Evolutionary conservation across 2,888 invertebrate species (phyloP), one percentile per base, ranked within the genome.

Genomic region (Camptogramma bilineatum): DNA sequence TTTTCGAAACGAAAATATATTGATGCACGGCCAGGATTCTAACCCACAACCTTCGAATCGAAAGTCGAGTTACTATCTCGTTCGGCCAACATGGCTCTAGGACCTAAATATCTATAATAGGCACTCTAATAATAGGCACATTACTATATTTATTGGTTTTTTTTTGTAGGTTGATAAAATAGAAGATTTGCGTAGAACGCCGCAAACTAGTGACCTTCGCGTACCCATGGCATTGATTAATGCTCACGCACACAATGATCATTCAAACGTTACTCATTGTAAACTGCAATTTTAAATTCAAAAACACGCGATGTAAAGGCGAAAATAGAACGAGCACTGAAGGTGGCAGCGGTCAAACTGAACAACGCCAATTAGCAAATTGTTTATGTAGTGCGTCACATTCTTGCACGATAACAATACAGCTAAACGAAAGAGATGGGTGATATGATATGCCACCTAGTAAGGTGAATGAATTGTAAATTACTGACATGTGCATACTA

Each of bases 141-240:
- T n/a, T 39, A 39, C n/a, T 8, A 39, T 39, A 0, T 28, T 5
- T 39, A 39, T 39, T 39, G 10, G 39, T 13, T 13, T n/a, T n/a
- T n/a, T n/a, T n/a, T n/a, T n/a, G n/a, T n/a, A n/a, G n/a, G n/a
- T n/a, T n/a, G n/a, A 16, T 17, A 17, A 51, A 70, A 70, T 73
- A 73, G 60, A 78, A 78, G 77, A 81, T 84, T 83, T 76, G 76
- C 79, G 78, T 80, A 75, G 66, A 78, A 72, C 74, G 74, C 75
- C 79, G 81, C 79, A 77, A 83, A 81, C 82, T 73, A 71, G 64
- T 81, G 87, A 87, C 90, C 90, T 90, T 90, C 86, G 70, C 80
- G 82, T 85, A 87, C 77, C 84, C 87, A 85, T 88, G 89, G 87
- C 90, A 90, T 88, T 90, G 89, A 90, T 90, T 86, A 87, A 86